Conservation (phyloP, 2,797 vertebrate genomes). For the Cyprinella venusta region DNA sequence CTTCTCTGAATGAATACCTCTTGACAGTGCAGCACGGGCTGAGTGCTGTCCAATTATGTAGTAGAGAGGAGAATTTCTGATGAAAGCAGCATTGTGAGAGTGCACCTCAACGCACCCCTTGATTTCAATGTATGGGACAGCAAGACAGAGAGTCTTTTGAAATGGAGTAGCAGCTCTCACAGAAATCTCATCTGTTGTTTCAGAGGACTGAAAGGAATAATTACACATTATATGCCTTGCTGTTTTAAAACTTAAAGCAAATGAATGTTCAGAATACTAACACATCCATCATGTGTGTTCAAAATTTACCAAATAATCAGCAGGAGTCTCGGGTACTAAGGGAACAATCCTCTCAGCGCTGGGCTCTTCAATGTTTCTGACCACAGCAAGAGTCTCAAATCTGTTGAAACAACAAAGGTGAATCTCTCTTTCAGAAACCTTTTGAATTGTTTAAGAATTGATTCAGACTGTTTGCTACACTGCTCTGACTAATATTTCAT, state of each 20-base stretch:
- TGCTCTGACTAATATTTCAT: background rate
- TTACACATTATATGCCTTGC: slow-evolving; percentile 2
- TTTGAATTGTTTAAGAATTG: no score
- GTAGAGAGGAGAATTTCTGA: slow-evolving; percentile 69
- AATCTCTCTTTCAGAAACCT: background rate
- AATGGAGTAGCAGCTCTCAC: slow-evolving; percentile 23
- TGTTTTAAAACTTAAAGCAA: slow-evolving; percentile 41
- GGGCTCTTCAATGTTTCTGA: slow-evolving; percentile 79
- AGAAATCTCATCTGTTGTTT: slow-evolving; percentile 54
- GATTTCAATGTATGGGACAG: slow-evolving; percentile 68
- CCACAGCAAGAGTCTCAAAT: slow-evolving; percentile 78
- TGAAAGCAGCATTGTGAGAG: slow-evolving; percentile 71
- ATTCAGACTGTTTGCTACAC: background rate
- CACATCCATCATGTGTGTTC: slow-evolving; percentile 56
- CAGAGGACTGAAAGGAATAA: slow-evolving; percentile 68
- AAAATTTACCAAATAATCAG: slow-evolving; percentile 71
- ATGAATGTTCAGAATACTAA: slow-evolving; percentile 30
- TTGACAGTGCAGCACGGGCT: slow-evolving; percentile 20
- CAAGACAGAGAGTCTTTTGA: slow-evolving; percentile 57
- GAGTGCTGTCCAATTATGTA: slow-evolving; percentile 67
- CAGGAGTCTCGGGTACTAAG: slow-evolving; percentile 69
- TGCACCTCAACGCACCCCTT: slow-evolving; percentile 71
- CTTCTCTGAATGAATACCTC: slow-evolving; percentile 19
- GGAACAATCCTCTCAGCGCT: slow-evolving; percentile 70
- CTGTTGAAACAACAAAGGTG: slow-evolving; percentile 65